Evolutionary conservation across 1,140 invertebrate genomes (phyloP), one percentile per base, ranked within the genome.

Genomic region (Pseudomyrmex sp.): DNA sequence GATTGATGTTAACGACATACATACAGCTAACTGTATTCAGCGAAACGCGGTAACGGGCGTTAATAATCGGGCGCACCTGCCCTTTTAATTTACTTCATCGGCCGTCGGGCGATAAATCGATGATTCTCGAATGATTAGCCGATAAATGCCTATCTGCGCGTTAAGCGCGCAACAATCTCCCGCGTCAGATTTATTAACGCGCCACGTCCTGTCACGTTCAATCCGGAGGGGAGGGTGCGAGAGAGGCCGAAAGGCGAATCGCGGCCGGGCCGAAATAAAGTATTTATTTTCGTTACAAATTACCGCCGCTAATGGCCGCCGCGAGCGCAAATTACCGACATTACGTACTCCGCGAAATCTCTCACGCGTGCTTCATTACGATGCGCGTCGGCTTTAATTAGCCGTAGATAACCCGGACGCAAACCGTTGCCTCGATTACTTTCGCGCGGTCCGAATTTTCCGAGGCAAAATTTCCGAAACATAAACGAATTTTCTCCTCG

Each of bases 1-100:
- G 86, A 88, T 88, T 85, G 86, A 88, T 88, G 86, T 88, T 88
- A 88, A 88, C 86, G 86, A 88, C 82, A 61, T 35, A 59, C 76
- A 50, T 50, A 70, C 66, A 59, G 66, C 76, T 44, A 68, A 86
- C 66, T 66, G 61, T 52, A 82, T 63, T 15, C 70, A 56, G 10
- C 56, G 26, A 56, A 50, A 62, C 48, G 66, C 58, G 70, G 62
- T 54, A 83, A 85, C 82, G 70, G 82, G 82, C 86, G 86, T 89
- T 85, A 88, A 88, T 88, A 87, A 88, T 88, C 85, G 82, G 35
- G 54, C 82, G 80, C 88, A 73, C 59, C 83, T 91, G 80, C 85
- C 75, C 66, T 86, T 91, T 89, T 89, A 89, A 91, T 91, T 91
- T 89, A 91, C 87, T 89, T 85, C 46, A 76, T 77, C 83, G 73